Evolutionary conservation across 2,888 invertebrate genomes (phyloP).

Genomic region (Cheiracanthium punctorium): DNA sequence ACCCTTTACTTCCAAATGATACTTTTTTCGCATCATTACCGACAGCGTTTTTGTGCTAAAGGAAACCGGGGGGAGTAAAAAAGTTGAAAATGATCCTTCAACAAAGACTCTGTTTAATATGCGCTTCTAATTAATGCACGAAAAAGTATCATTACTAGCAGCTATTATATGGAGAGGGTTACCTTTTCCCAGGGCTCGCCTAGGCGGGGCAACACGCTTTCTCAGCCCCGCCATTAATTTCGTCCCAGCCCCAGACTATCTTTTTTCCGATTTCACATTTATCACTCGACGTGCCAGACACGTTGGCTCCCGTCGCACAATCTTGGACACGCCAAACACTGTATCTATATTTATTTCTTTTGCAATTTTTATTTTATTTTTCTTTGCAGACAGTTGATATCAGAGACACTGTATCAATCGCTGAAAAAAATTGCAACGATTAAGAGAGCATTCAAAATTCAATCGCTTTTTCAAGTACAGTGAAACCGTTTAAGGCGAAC

Average conservation of each 20-base stretch:
- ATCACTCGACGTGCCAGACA: background rate
- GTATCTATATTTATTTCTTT: background rate
- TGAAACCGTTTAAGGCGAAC: no score
- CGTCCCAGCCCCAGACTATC: background rate
- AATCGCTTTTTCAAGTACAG: no score
- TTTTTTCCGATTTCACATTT: background rate
- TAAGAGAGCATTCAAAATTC: no score
- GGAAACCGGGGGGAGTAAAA: background rate
- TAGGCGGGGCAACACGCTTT: background rate
- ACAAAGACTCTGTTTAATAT: background rate
- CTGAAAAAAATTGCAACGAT: no score
- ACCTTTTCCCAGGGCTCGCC: background rate
- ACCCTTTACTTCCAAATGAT: constrained; percentile 1
- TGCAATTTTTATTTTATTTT: no score
- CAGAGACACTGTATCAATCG: no score
- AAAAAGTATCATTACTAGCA: background rate
- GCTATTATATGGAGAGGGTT: background rate
- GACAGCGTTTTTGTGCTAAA: background rate
- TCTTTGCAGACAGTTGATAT: no score
- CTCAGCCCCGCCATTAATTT: background rate
- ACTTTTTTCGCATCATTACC: background rate
- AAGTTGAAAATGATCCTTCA: background rate
- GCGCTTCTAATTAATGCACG: background rate
- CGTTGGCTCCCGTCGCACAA: background rate
- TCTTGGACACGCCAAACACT: background rate